Base-by-base conservation (phyloP, 1,140 invertebrate species). In the Heliconius hermathena region DNA sequence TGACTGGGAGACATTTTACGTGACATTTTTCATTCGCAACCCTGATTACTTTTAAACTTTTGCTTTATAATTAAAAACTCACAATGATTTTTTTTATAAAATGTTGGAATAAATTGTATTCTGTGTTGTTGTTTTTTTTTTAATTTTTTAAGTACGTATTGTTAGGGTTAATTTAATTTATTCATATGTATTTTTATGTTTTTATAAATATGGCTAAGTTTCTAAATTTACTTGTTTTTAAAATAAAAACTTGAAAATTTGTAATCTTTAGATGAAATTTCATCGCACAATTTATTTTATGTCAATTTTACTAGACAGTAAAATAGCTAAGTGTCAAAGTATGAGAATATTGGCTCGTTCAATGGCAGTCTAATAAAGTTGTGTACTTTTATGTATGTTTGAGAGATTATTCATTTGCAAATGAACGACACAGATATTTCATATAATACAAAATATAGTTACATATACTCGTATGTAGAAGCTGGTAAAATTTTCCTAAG, bases 1-100 rank as follows among this genome's bases (percentile, higher is more conserved):
- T 1, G 46, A 73, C 38, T 75, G 54, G 36, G 60, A 54, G 18
- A 75, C 52, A 57, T 75, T 75, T 54, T 54, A 75, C 52, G 75
- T 46, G 77, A 78, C 77, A 78, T 46, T 74, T 78, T 78, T 78
- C 52, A 74, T 78, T 60, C 29, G 22, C 77, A 71, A 76, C 54
- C 33, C 70, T 77, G 73, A 77, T 77, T 77, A 8, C 52, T 77
- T 77, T 77, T 6, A 60, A 60, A 60, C 22, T n/a, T n/a, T 60
- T 22, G 70, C 70, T 71, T 26, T 70, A 29, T 18, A 70, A 70
- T 70, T 33, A 33, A 70, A 70, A 70, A 33, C 1, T 70, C 22
- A 26, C 22, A 6, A 70, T 18, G 20, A 54, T n/a, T n/a, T 20
- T n/a, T n/a, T 54, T 60, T 11, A 22, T 60, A n/a, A 60, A 60